phyloP scores from a whole-genome alignment of 2,797 vertebrate genomes.

The Eutrigla gurnardus region DNA sequence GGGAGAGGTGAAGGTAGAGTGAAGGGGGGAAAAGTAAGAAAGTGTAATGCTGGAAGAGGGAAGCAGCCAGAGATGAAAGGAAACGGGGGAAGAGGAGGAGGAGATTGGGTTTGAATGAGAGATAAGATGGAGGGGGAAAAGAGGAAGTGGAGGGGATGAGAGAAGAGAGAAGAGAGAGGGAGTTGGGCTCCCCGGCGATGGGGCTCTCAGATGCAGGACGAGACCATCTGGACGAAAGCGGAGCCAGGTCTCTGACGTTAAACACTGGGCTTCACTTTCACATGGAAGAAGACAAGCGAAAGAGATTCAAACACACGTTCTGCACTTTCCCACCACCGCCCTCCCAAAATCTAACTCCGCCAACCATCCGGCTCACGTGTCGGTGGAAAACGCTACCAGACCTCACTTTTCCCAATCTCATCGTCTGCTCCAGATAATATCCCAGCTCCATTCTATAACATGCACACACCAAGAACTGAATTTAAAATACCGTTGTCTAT shows the following conservation, averaged over 20 bases:
- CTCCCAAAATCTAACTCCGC: conserved; percentile 19
- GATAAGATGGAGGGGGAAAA: conserved; percentile 60
- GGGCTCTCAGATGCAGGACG: conserved; percentile 73
- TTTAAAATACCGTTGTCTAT: conserved; percentile 24
- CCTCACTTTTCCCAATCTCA: conserved; percentile 33
- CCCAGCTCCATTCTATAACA: conserved; percentile 29
- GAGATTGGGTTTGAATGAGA: conserved; percentile 58
- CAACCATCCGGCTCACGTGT: conserved; percentile 43
- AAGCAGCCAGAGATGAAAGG: conserved; percentile 62
- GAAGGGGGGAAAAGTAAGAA: conserved; percentile 21
- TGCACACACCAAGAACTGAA: conserved; percentile 14
- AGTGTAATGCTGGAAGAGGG: conserved; percentile 56
- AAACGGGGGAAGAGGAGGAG: conserved; percentile 50
- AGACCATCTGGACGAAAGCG: conserved; percentile 79
- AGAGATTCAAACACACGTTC: conserved; percentile 61
- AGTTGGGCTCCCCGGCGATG: conserved; percentile 62
- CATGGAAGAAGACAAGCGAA: conserved; percentile 63
- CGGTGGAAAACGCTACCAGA: conserved; percentile 39
- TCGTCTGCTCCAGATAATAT: conserved; percentile 28
- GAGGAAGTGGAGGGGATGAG: conserved; percentile 58
- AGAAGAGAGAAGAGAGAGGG: conserved; percentile 50
- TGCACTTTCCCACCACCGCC: conserved; percentile 49
- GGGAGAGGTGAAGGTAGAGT: conserved; percentile 29
- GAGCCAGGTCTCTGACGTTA: conserved; percentile 79
- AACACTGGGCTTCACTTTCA: conserved; percentile 75